These are phyloP conservation scores for Agriopis marginaria DNA, from an alignment of 2,888 invertebrate genomes.

Conservation along the genomic window DNA sequence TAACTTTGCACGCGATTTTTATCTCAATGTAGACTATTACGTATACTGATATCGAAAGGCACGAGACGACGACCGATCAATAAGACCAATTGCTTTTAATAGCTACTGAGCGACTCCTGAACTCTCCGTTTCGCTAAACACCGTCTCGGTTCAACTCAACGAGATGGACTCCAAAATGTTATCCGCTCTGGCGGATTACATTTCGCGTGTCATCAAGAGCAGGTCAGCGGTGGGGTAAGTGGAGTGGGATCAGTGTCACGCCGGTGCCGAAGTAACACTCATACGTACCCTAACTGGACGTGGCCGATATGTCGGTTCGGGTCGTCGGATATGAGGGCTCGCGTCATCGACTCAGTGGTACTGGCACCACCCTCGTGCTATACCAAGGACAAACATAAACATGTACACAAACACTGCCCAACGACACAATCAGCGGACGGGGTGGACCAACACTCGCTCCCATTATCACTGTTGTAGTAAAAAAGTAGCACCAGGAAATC, in stretches of 20 bases:
- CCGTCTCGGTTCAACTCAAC: slow-evolving; percentile 12
- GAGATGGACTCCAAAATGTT: slow-evolving; percentile 6
- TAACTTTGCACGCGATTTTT: slow-evolving; percentile 24
- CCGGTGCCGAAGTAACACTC: slow-evolving; percentile 67
- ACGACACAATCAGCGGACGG: slow-evolving; percentile 62
- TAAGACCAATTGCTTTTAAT: slow-evolving; percentile 41
- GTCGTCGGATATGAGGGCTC: slow-evolving; percentile 97
- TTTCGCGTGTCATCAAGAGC: slow-evolving; percentile 28
- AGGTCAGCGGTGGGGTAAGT: slow-evolving; percentile 38
- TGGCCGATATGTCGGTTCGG: slow-evolving; percentile 96
- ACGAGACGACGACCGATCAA: slow-evolving; percentile 54
- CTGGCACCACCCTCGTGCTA: slow-evolving; percentile 97
- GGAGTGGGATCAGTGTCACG: slow-evolving; percentile 53
- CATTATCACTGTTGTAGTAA: slow-evolving; percentile 83
- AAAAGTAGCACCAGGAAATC: slow-evolving; percentile 82
- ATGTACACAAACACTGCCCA: slow-evolving; percentile 80
- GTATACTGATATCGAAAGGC: slow-evolving; percentile 42
- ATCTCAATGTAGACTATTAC: slow-evolving; percentile 12
- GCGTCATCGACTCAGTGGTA: slow-evolving; percentile 98
- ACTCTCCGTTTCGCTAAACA: slow-evolving; percentile 15
- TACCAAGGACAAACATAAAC: slow-evolving; percentile 88
- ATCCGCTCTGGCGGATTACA: slow-evolving; percentile 12
- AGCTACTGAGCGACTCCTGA: slow-evolving; percentile 49
- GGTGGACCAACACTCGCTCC: slow-evolving; percentile 54
- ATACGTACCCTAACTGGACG: slow-evolving; percentile 98